Evolutionary conservation across 2,888 invertebrate genomes (phyloP), one percentile per base, ranked within the genome.

Genomic region (Tetragonisca angustula): DNA sequence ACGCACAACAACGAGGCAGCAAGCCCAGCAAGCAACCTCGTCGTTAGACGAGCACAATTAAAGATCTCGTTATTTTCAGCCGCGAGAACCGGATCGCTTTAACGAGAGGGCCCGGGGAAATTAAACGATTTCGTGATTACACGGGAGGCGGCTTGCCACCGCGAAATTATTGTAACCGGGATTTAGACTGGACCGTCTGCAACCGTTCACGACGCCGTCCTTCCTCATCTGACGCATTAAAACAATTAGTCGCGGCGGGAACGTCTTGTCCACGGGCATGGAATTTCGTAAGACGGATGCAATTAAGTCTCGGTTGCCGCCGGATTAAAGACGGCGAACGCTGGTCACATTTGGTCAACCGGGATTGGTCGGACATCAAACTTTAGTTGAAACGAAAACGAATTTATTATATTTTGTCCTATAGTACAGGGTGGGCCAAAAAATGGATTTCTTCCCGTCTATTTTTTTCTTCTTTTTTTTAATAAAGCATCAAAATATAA

Each of bases 41-140:
- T 61, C 68, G 71, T 79, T 81, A 79, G 67, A 74, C 69, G 73
- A 27, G 79, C 43, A 81, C 81, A 74, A 79, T 81, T 81, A 81
- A 74, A 74, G 61, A 56, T 64, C 79, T 79, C 79, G 81, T 81
- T 81, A 81, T 81, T 81, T 81, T 70, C 81, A 69, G 79, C 81
- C 73, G 49, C 73, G 73, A 52, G 52, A 73, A 64, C 50, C 79
- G 79, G 62, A 79, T 79, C 72, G 79, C 69, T 81, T 81, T 81
- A 79, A 74, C 36, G 73, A 79, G 73, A 49, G 9, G 43, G 9
- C 43, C 59, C 73, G 1, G 4, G 32, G 64, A 73, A 79, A 81
- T 81, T 81, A 81, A 81, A 79, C 69, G 69, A 32, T 70, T 79
- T 79, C 68, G 59, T 64, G 79, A 81, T 81, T 79, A 74, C 79